Evolutionary conservation across 2,113 vertebrate genomes (phyloP).

Genomic region (Percopsis transmontana): DNA sequence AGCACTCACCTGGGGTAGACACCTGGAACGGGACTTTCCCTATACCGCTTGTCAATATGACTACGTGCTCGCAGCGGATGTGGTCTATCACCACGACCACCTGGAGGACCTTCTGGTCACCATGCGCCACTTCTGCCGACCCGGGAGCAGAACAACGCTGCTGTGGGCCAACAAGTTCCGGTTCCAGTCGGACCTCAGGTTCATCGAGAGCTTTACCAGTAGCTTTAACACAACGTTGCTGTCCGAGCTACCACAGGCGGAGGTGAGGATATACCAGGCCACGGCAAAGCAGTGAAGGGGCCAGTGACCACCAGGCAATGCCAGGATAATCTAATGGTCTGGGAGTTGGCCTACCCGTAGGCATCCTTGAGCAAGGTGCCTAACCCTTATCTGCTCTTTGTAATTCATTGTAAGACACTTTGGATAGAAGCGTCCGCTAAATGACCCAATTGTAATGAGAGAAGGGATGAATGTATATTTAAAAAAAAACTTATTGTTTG

Average conservation of each 20-base stretch:
- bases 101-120: slow-evolving; percentile 83
- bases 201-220: slow-evolving; percentile 78
- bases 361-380: no score
- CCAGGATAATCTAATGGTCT: no score
- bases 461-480: background rate
- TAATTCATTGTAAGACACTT: no score
- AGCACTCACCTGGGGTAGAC: slow-evolving; percentile 84
- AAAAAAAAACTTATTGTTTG: no score
- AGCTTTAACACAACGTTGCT: slow-evolving; percentile 81
- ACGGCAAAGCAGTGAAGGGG: slow-evolving; percentile 64
- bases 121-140: slow-evolving; percentile 84
- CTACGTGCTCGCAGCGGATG: slow-evolving; percentile 88
- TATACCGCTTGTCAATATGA: slow-evolving; percentile 76
- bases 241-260: slow-evolving; percentile 83
- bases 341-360: no score
- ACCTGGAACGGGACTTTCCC: slow-evolving; percentile 80
- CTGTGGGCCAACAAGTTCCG: slow-evolving; percentile 94
- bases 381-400: no score
- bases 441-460: no score
- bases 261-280: slow-evolving; percentile 84
- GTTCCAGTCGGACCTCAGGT: slow-evolving; percentile 85
- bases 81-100: slow-evolving; percentile 85
- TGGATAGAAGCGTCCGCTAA: no score
- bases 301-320: background rate
- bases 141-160: slow-evolving; percentile 77